phyloP scores from a whole-genome alignment of 2,888 invertebrate genomes.

The Xanthostigma xanthostigma region DNA sequence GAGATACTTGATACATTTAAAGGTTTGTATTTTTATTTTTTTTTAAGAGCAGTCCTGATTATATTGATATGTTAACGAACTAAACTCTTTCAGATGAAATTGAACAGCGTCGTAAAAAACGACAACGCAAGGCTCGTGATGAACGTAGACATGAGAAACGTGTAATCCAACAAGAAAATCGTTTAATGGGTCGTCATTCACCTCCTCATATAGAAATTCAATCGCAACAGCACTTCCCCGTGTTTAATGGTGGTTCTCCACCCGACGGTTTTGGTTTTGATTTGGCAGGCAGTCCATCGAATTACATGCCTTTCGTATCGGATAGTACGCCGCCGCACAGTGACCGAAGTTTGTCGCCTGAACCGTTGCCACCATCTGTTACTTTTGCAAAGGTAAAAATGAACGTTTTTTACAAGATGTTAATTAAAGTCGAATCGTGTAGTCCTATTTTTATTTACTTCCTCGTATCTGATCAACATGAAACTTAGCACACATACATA shows the following conservation, averaged over 20 bases:
- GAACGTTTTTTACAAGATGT: no score
- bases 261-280: conserved; percentile 4
- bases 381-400: conserved; percentile 32
- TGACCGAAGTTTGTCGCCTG: not conserved
- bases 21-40: conserved; percentile 32
- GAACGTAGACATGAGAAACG: conserved; percentile 67
- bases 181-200: conserved; percentile 51
- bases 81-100: conserved; percentile 45
- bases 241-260: conserved; percentile 20
- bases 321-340: not conserved
- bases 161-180: conserved; percentile 57
- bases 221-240: conserved; percentile 42
- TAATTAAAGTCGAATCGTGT: no score
- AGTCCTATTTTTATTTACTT: no score
- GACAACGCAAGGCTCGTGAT: conserved; percentile 57
- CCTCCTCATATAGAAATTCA: conserved; percentile 46
- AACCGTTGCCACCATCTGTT: not conserved
- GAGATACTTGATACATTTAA: conserved; percentile 52
- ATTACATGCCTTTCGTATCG: not conserved
- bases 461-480: no score
- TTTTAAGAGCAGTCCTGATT: not conserved
- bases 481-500: no score
- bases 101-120: conserved; percentile 47
- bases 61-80: no score
- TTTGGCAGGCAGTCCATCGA: not conserved